These are phyloP conservation scores for Cyanocitta stelleri DNA, from an alignment of 2,113 vertebrate species.

Conservation along the genomic window DNA sequence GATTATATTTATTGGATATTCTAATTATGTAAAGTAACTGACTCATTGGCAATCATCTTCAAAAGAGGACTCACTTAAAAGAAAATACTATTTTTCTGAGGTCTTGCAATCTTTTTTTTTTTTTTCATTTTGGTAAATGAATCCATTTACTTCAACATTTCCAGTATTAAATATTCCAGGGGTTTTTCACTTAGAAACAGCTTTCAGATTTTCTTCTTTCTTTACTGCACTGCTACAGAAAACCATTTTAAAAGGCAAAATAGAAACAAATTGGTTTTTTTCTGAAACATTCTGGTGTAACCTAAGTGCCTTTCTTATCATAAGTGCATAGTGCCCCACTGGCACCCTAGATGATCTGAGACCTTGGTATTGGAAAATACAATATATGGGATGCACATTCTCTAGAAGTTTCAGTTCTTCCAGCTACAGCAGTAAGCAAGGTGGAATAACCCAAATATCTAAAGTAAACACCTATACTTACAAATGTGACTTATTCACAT, in stretches of 20 bases:
- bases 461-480: neutral
- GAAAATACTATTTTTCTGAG: neutral
- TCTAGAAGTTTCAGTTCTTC: neutral
- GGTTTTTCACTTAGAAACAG: neutral
- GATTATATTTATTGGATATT: neutral
- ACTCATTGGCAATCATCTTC: neutral
- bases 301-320: neutral
- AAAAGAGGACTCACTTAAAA: neutral
- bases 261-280: neutral
- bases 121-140: neutral
- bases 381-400: neutral
- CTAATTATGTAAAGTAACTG: neutral
- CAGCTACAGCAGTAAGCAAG: neutral
- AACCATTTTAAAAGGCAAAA: neutral
- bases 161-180: neutral
- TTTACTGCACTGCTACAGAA: neutral
- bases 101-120: neutral
- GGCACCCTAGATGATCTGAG: neutral
- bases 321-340: neutral
- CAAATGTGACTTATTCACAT: neutral
- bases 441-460: neutral
- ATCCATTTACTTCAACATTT: neutral
- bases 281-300: neutral
- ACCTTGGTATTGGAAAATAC: neutral
- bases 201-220: neutral